Evolutionary conservation across 2,797 vertebrate species (phyloP).

Genomic region (Oryzias sinensis): DNA sequence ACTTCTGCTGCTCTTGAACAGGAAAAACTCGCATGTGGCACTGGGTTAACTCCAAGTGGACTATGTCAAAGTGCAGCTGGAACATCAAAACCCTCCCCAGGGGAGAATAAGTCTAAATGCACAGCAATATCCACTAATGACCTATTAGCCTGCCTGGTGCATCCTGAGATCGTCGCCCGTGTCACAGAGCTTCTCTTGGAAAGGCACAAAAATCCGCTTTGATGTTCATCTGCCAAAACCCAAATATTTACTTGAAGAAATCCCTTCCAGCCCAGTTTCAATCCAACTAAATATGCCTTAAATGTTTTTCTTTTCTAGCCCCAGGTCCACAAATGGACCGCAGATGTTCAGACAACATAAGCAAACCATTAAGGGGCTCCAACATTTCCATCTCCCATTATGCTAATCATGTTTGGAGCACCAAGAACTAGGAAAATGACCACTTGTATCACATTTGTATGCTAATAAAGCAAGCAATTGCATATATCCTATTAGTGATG

Average conservation of each 20-base stretch:
- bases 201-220: constrained; percentile 44
- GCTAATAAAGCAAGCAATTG: constrained; percentile 42
- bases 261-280: too few species aligned
- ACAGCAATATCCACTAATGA: constrained; percentile 84
- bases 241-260: background rate
- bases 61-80: constrained; percentile 15
- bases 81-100: constrained; percentile 1
- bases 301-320: too few species aligned
- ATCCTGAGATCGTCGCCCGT: constrained; percentile 83
- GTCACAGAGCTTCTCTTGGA: constrained; percentile 85
- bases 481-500: constrained; percentile 20
- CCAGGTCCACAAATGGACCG: background rate
- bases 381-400: constrained; percentile 29
- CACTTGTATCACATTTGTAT: constrained; percentile 41
- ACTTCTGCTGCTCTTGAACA: background rate
- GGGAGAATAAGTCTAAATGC: constrained; percentile 3
- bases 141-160: constrained; percentile 88
- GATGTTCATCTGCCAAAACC: background rate
- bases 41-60: background rate
- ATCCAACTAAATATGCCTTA: too few species aligned
- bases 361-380: constrained; percentile 3
- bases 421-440: constrained; percentile 31
- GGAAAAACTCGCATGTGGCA: background rate
- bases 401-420: constrained; percentile 41
- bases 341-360: background rate